These are phyloP conservation scores for Leptinotarsa juncta DNA, from an alignment of 2,888 invertebrate genomes.

Conservation along the genomic window DNA sequence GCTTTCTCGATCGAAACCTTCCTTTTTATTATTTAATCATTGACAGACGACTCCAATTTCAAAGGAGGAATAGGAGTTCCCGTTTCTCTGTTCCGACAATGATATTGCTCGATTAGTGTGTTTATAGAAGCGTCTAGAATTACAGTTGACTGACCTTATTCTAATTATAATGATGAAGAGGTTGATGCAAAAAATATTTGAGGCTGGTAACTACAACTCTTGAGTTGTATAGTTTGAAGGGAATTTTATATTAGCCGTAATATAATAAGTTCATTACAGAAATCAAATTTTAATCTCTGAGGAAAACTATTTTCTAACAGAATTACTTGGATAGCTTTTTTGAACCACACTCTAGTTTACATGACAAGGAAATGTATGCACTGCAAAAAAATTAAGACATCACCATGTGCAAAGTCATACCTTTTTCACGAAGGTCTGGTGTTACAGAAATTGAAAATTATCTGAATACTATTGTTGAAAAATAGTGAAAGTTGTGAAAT, in stretches of 20 bases:
- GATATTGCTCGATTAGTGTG: slow-evolving; percentile 2
- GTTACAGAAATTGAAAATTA: too few relatives aligned
- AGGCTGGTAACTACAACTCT: background rate
- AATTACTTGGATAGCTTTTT: too few relatives aligned
- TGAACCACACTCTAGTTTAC: too few relatives aligned
- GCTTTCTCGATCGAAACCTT: slow-evolving; percentile 16
- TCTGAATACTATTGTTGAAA: too few relatives aligned
- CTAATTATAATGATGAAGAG: slow-evolving; percentile 1
- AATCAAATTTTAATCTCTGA: too few relatives aligned
- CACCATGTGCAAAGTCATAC: too few relatives aligned
- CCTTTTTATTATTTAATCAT: slow-evolving; percentile 14
- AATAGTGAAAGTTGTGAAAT: too few relatives aligned
- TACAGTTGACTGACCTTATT: slow-evolving; percentile 14
- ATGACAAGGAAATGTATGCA: too few relatives aligned
- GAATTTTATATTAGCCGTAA: background rate
- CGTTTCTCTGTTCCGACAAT: background rate
- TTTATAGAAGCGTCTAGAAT: slow-evolving; percentile 14
- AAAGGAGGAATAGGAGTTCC: background rate
- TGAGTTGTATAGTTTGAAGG: background rate
- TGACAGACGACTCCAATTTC: slow-evolving; percentile 16
- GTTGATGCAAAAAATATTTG: background rate
- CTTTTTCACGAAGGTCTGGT: too few relatives aligned
- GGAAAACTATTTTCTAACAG: too few relatives aligned
- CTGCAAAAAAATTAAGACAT: too few relatives aligned
- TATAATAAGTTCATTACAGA: background rate